Evolutionary conservation across 2,113 vertebrate species (phyloP), one percentile per base, ranked within the genome.

Genomic region (Merops nubicus): DNA sequence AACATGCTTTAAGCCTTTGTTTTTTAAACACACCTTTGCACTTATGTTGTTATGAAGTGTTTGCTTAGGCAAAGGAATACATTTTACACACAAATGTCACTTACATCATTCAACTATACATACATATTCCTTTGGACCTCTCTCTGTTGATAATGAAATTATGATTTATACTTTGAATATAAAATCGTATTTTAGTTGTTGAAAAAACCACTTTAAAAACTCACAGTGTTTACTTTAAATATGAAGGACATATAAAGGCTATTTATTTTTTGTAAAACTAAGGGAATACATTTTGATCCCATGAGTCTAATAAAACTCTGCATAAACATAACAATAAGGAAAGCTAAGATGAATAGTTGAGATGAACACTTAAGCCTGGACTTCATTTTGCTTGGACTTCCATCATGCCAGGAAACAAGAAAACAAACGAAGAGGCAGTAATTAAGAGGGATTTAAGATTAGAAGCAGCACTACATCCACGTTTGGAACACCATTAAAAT

Each of bases 61-160:
- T 95, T 95, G 65, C 87, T 90, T 94, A 89, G 92, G 82, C 57
- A 74, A 90, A 76, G 80, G 91, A 96, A 91, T 64, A 78, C 73
- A 79, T 93, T 92, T 92, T 78, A 68, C 62, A 81, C 43, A 89
- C 34, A 76, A 47, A 59, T 67, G 57, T 69, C 69, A 79, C 92
- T 94, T 94, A 50, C 33, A 85, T 94, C 56, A 91, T 91, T 85
- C 77, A 84, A 29, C 77, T 65, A 76, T 67, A 88, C 53, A 89
- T 45, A 89, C 38, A 74, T 50, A 77, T 65, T 62, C 45, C 51
- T 9, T 88, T 85, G 81, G 83, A 89, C 36, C 70, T 57, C 89
- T 94, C 79, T 96, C 64, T 96, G 85, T 85, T 97, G 91, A 96
- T 91, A 97, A 96, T 97, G 94, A 97, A 91, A 45, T 94, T 42